Evolutionary conservation across 2,888 invertebrate genomes (phyloP).

Genomic region (Eristalinus aeneus): DNA sequence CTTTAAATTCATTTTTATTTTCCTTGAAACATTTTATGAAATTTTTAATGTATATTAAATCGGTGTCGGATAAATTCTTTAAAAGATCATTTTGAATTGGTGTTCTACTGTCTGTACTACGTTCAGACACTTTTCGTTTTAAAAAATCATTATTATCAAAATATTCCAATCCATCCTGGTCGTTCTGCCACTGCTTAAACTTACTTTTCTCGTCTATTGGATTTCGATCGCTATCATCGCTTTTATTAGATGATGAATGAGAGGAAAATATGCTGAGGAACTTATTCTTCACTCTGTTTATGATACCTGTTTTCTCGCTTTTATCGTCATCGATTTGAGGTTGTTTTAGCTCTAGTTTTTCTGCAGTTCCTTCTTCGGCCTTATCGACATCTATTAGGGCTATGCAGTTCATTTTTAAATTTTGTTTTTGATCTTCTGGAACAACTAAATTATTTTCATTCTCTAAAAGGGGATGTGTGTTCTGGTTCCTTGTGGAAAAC

Average conservation of each 20-base stretch:
- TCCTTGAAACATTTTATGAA: constrained; percentile 57
- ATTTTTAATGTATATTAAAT: constrained; percentile 41
- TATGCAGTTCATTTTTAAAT: constrained; percentile 23
- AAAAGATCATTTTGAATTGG: background rate
- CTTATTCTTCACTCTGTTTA: constrained; percentile 69
- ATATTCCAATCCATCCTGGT: background rate
- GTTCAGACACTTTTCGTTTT: constrained; percentile 1
- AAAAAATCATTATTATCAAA: constrained; percentile 20
- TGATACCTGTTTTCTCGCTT: constrained; percentile 56
- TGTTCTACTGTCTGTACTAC: constrained; percentile 33
- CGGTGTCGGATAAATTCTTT: constrained; percentile 24
- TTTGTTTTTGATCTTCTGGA: constrained; percentile 43
- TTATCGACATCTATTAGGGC: background rate
- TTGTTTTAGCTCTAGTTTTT: background rate
- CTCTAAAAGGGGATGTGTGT: background rate
- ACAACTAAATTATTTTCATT: constrained; percentile 54
- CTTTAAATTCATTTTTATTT: background rate
- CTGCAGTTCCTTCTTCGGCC: background rate
- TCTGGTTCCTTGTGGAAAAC: background rate
- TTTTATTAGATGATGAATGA: constrained; percentile 10
- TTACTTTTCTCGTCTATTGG: background rate
- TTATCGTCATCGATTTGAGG: background rate
- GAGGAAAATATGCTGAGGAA: constrained; percentile 69
- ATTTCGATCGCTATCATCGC: background rate
- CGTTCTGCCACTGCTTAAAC: background rate